Conservation (phyloP, 2,113 vertebrate species). For the Drymodes brunneopygia region DNA sequence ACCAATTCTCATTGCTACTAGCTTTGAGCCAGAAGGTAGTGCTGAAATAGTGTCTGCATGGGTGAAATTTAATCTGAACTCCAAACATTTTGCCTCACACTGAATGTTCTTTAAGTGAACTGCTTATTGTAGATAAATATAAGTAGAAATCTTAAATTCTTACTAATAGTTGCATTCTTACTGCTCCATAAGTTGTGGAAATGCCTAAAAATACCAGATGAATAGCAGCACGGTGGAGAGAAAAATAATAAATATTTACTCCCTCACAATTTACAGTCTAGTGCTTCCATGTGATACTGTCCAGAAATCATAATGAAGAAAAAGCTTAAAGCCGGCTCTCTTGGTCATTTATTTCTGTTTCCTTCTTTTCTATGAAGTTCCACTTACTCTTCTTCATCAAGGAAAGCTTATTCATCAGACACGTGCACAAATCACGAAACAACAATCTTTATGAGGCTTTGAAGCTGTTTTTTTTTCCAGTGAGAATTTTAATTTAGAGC, state of each 20-base stretch:
- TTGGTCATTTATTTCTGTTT: background rate
- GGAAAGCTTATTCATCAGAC: background rate
- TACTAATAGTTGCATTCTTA: background rate
- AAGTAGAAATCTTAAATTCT: background rate
- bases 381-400: background rate
- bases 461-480: background rate
- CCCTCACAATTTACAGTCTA: background rate
- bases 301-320: background rate
- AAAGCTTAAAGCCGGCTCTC: background rate
- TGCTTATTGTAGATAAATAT: background rate
- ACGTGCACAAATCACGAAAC: background rate
- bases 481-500: background rate
- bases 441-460: background rate
- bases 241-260: background rate
- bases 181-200: background rate
- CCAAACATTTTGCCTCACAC: background rate
- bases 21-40: background rate
- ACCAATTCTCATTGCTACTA: background rate
- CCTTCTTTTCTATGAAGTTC: background rate
- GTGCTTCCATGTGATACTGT: background rate
- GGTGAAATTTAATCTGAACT: background rate
- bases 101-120: background rate
- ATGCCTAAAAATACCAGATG: background rate
- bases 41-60: rapidly evolving
- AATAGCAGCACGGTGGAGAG: background rate